Conservation (phyloP, 2,797 vertebrate species). For the Chelidonichthys spinosus region DNA sequence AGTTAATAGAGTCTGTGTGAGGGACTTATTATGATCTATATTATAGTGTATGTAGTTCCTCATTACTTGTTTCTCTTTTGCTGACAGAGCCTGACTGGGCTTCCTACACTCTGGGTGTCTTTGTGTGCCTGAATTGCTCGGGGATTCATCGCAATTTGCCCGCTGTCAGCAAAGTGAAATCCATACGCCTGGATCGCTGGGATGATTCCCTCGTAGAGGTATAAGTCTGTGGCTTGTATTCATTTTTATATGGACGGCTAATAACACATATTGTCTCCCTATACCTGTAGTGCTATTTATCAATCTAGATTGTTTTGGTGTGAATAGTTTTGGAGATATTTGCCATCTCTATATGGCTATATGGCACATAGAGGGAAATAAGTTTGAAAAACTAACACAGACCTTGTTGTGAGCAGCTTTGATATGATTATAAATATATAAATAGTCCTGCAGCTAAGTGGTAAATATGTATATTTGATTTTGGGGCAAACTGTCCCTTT, state of each 20-base stretch:
- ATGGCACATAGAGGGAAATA: too few relatives aligned
- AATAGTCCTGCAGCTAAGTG: not conserved
- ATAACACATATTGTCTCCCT: not conserved
- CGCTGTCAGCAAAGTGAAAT: conserved; percentile 90
- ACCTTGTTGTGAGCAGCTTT: not conserved
- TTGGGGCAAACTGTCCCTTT: not conserved
- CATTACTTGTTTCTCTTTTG: conserved; percentile 3
- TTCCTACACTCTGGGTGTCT: conserved; percentile 91
- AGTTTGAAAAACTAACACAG: too few relatives aligned
- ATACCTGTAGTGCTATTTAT: too few relatives aligned
- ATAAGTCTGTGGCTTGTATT: conserved; percentile 25
- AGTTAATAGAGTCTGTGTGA: not conserved
- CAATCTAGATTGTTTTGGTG: too few relatives aligned
- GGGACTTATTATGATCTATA: too few relatives aligned
- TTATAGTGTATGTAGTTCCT: not conserved
- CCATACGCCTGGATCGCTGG: conserved; percentile 91
- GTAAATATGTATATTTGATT: not conserved
- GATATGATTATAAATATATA: not conserved
- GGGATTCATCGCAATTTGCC: conserved; percentile 91
- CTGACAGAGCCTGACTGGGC: conserved; percentile 91
- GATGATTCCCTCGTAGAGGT: conserved; percentile 89
- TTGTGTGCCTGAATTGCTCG: conserved; percentile 92
- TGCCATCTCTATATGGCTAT: too few relatives aligned
- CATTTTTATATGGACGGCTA: not conserved
- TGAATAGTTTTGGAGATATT: too few relatives aligned